phyloP scores from a whole-genome alignment of 2,888 invertebrate species.

The Graphium colonna region DNA sequence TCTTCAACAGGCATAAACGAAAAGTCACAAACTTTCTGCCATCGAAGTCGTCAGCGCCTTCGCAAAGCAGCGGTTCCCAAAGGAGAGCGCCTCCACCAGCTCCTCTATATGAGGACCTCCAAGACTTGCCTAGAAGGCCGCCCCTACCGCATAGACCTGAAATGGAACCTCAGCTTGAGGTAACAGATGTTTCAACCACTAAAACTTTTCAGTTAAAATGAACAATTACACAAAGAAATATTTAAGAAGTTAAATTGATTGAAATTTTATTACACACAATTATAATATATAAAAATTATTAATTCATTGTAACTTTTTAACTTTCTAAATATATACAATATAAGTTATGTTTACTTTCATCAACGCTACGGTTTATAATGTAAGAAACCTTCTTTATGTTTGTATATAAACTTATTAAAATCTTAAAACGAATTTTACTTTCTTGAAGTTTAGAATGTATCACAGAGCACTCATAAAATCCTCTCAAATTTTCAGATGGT shows the following conservation, averaged over 20 bases:
- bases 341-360: no score
- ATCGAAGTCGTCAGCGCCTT: slow-evolving; percentile 86
- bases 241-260: not conserved
- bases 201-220: no score
- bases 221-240: no score
- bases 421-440: no score
- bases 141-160: slow-evolving; percentile 70
- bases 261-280: no score
- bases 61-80: slow-evolving; percentile 69
- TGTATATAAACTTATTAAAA: no score
- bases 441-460: no score
- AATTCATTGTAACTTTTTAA: no score
- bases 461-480: not conserved
- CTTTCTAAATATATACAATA: no score
- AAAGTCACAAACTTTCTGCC: slow-evolving; percentile 92
- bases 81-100: slow-evolving; percentile 67
- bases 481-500: slow-evolving; percentile 81
- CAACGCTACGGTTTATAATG: no score
- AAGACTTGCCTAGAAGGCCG: slow-evolving; percentile 81
- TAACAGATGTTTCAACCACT: slow-evolving; percentile 34
- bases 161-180: slow-evolving; percentile 72
- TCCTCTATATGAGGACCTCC: slow-evolving; percentile 89
- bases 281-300: no score
- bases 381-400: no score
- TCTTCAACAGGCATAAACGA: slow-evolving; percentile 89